phyloP scores from a whole-genome alignment of 2,888 invertebrate genomes.

The Thecophora atra region DNA sequence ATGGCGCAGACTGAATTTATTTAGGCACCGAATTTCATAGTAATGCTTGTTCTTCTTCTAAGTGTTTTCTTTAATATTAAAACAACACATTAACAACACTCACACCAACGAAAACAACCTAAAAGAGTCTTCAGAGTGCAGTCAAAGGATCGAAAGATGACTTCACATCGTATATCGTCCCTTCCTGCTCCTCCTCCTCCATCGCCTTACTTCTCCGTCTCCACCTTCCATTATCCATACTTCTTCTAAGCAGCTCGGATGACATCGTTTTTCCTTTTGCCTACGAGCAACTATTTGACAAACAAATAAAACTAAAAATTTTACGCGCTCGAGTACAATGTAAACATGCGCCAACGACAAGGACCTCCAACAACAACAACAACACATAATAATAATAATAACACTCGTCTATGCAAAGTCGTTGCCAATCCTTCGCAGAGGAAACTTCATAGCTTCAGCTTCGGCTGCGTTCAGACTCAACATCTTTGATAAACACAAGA shows the following conservation, averaged over 20 bases:
- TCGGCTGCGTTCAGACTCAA: background rate
- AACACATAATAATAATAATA: background rate
- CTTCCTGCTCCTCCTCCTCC: background rate
- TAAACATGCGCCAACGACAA: conserved; percentile 29
- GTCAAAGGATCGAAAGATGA: too few species aligned
- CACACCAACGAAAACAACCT: background rate
- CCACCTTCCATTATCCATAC: background rate
- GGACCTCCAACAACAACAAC: conserved; percentile 10
- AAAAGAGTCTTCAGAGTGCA: background rate
- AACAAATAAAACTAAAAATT: conserved; percentile 40
- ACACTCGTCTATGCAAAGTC: background rate
- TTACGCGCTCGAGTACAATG: conserved; percentile 37
- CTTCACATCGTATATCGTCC: background rate
- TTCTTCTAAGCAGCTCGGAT: too few species aligned
- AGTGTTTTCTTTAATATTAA: conserved; percentile 21
- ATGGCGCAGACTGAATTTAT: too few species aligned
- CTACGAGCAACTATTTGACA: conserved; percentile 24
- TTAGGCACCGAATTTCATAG: too few species aligned
- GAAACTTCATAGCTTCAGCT: background rate
- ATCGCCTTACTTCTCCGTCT: background rate
- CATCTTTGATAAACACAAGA: conserved; percentile 34
- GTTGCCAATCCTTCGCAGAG: background rate
- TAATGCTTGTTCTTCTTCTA: background rate
- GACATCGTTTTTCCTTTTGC: background rate
- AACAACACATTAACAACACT: conserved; percentile 30